Percentiles rank a stretch among this genome's conserved stretches.
phyloP scores from a whole-genome alignment of 1,140 invertebrate genomes.

The Heliconius nattereri region DNA sequence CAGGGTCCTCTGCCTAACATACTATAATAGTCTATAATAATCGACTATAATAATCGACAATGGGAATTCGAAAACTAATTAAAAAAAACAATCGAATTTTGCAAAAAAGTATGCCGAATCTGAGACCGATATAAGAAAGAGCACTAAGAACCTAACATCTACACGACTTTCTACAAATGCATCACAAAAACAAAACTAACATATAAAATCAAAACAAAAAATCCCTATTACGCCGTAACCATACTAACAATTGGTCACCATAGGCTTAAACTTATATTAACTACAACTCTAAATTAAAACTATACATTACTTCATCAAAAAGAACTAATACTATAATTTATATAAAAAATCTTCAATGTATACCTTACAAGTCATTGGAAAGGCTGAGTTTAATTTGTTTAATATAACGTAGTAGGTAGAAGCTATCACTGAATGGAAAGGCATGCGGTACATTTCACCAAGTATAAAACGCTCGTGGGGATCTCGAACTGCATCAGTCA shows the following conservation, averaged over 20 bases:
- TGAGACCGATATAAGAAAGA: not conserved
- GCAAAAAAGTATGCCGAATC: not conserved
- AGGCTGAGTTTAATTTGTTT: not conserved
- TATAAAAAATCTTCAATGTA: conserved; percentile 45
- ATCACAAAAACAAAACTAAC: conserved; percentile 45
- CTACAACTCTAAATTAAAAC: not conserved
- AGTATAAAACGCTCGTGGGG: conserved; percentile 72
- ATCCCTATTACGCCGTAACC: conserved; percentile 37
- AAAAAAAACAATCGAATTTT: not conserved
- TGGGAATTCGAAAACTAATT: not conserved
- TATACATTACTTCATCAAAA: conserved; percentile 36
- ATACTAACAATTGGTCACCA: conserved; percentile 30
- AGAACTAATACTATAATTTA: not conserved
- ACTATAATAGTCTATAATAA: too few relatives aligned
- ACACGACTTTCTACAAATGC: conserved; percentile 31
- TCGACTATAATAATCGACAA: too few relatives aligned
- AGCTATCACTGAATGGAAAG: conserved; percentile 77
- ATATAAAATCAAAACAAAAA: conserved; percentile 50
- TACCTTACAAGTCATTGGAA: not conserved
- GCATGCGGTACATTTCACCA: conserved; percentile 69
- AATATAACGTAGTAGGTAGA: conserved; percentile 45
- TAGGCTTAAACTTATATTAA: not conserved
- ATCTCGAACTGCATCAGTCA: conserved; percentile 68
- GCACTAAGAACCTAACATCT: not conserved
- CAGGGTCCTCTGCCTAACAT: too few relatives aligned